Base-by-base conservation (phyloP, 1,140 invertebrate species). In the Drosophila cardini region DNA sequence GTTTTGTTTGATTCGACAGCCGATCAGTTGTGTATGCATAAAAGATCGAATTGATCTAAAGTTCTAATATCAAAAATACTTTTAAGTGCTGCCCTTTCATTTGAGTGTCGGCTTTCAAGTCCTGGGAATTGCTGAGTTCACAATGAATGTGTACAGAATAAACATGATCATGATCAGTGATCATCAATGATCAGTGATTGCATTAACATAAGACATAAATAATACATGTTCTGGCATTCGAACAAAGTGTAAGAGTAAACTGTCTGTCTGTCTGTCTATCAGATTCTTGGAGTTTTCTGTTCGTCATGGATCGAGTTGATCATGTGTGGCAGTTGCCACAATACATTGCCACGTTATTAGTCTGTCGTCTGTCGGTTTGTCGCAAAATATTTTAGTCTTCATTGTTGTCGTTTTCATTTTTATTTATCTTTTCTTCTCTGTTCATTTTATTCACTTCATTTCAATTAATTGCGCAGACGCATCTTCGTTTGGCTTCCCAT, bases 401-500 rank as follows among this genome's bases (percentile, higher is more conserved):
- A 18, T 65, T 46, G 40, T 65, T 45, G 36, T 65, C 5, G 18
- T 53, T 32, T 9, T 45, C 6, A 18, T 32, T 45, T 15, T 57
- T 0, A 30, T 36, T 36, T 57, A 9, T 45, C 46, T 15, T 42
- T 38, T 21, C 21, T 3, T 21, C 38, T 60, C 42, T 26, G 26
- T 40, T 26, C 42, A 13, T 18, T 62, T 69, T 16, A 26, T 16
- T 55, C 52, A 38, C 45, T 52, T 62, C 60, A 46, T 62, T 76
- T 76, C 48, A 72, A 73, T 76, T 76, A 73, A 76, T 72, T 73
- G 64, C 71, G 70, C 70, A 73, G 70, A 68, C 74, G 70, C 74
- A 72, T 68, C 63, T 76, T 73, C 36, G 69, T 76, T 76, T 52
- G 58, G 57, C 56, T 61, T 61, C 60, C 58, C 40, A 26, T 52